phyloP scores from a whole-genome alignment of 2,888 invertebrate species.

The Microctonus aethiopoides region DNA sequence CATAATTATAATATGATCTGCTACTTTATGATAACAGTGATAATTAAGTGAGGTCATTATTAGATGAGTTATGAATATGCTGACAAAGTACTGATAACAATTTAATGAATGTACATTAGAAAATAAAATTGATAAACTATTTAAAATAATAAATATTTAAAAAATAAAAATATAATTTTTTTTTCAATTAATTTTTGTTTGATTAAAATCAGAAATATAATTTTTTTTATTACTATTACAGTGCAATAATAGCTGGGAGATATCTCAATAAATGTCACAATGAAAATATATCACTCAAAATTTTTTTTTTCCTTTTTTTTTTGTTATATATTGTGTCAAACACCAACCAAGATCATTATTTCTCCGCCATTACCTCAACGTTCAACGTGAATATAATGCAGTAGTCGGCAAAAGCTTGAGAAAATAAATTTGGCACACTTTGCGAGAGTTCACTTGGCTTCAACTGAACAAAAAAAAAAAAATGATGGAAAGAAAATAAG shows the following conservation, averaged over 20 bases:
- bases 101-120: not conserved
- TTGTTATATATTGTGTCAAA: not conserved
- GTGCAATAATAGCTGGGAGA: not conserved
- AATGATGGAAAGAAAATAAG: not conserved
- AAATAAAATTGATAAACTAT: too few species aligned
- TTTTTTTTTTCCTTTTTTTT: not conserved
- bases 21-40: not conserved
- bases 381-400: not conserved
- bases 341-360: conserved; percentile 6
- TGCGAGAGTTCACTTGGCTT: conserved; percentile 18
- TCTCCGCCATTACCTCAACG: not conserved
- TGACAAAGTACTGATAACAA: not conserved
- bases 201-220: too few species aligned
- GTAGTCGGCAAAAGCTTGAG: not conserved
- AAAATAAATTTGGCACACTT: conserved; percentile 26
- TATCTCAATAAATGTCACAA: not conserved
- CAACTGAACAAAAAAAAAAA: not conserved
- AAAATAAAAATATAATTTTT: too few species aligned
- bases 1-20: not conserved
- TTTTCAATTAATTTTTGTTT: too few species aligned
- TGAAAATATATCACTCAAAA: not conserved
- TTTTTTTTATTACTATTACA: too few species aligned
- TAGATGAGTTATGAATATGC: not conserved
- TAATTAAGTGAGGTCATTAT: not conserved
- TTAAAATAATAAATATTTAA: too few species aligned